Evolutionary conservation across 2,797 vertebrate genomes (phyloP).

Genomic region (Lophius americanus): DNA sequence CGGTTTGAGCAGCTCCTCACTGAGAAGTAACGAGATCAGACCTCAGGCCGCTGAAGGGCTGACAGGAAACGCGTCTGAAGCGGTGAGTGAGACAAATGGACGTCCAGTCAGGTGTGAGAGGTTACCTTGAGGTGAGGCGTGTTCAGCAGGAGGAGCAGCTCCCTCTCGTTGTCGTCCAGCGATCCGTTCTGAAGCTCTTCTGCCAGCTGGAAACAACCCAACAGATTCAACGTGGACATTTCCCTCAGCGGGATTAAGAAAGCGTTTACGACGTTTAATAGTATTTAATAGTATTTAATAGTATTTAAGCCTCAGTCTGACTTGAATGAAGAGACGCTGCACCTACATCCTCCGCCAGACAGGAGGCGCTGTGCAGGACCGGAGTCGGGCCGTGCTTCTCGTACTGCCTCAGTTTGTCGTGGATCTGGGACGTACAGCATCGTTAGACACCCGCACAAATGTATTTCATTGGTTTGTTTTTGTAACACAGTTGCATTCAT

Average conservation of each 20-base stretch:
- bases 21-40: not conserved
- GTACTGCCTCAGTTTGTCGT: constrained; percentile 91
- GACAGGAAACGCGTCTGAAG: not conserved
- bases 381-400: constrained; percentile 90
- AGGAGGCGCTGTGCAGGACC: constrained; percentile 89
- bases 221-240: constrained; percentile 7
- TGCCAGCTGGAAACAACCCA: constrained; percentile 80
- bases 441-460: not conserved
- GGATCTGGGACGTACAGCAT: constrained; percentile 81
- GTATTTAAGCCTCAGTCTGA: not conserved
- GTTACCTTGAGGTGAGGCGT: constrained; percentile 92
- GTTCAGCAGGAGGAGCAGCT: constrained; percentile 89
- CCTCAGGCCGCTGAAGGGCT: constrained; percentile 8
- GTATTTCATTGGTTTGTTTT: too few species aligned
- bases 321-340: constrained; percentile 18
- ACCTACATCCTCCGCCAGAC: constrained; percentile 92
- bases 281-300: not conserved
- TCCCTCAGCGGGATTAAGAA: too few species aligned
- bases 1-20: constrained; percentile 20
- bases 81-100: not conserved
- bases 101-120: not conserved
- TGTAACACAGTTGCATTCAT: not conserved
- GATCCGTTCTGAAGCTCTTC: constrained; percentile 90
- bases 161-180: constrained; percentile 86
- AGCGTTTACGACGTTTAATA: too few species aligned